Base-by-base conservation (phyloP, 2,888 invertebrate species). In the Cryptocephalus primarius region DNA sequence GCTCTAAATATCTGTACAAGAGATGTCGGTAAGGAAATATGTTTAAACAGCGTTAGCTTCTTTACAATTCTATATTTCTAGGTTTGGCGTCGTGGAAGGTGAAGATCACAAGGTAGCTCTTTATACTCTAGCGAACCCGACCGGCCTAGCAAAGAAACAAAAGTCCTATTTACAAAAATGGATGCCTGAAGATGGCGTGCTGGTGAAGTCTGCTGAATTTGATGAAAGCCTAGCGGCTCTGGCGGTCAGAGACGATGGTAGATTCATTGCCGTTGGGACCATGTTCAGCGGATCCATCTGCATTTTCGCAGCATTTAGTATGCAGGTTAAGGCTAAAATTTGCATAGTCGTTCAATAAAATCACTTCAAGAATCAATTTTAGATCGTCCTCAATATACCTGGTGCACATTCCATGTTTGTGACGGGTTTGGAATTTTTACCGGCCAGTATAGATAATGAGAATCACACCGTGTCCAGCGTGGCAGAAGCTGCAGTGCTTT, bases 401-500 rank as follows among this genome's bases (percentile, higher is more conserved):
- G 80, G 80, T 63, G 91, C 90, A 51, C 96, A 97, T 76, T 87
- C 85, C 62, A 93, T 94, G 83, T 99, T 99, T 75, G 89, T 99
- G 53, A 97, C 97, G 44, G 95, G 94, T 9, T 73, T 99, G 57
- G 88, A 90, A 73, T 97, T 99, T 74, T 74, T 96, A 59, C 90
- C 92, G 32, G 78, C 78, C 50, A 74, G 74, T 9, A 75, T 75
- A 60, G 85, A 87, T 66, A 81, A 81, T 22, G 85, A 87, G 66
- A 82, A 82, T 22, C 82, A 83, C 40, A 75, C 85, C 39, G 79
- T 87, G 49, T 81, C 83, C 12, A 80, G 81, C 61, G 80, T 82
- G 62, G 75, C 83, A 41, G 89, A 90, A 70, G 88, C 91, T 45
- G 91, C 93, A 39, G 85, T 95, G 55, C 77, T 96, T 55, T 93